Evolutionary conservation across 2,888 invertebrate species (phyloP).

Genomic region (Meteorus colon): DNA sequence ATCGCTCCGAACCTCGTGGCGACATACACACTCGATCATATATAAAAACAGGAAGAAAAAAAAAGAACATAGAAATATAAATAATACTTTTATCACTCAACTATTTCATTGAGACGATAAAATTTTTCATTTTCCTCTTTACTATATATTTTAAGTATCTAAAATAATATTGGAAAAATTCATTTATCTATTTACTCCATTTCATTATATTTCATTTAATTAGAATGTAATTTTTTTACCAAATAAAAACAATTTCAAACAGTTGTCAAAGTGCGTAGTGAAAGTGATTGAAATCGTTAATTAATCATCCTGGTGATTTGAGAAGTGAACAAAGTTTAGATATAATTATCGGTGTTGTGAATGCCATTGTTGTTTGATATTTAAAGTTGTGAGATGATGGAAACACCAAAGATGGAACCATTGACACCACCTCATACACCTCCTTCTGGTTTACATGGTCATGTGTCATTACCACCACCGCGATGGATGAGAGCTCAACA

Average conservation of each 20-base stretch:
- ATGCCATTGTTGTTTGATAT: background rate
- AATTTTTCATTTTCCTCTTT: no score
- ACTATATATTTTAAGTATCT: no score
- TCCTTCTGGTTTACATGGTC: constrained; percentile 54
- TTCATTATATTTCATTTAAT: background rate
- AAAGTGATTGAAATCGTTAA: constrained; percentile 10
- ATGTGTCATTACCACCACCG: constrained; percentile 48
- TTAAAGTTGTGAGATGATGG: constrained; percentile 56
- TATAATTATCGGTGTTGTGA: background rate
- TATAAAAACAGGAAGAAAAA: background rate
- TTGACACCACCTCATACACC: constrained; percentile 70
- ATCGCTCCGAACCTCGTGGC: constrained; percentile 59
- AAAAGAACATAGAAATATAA: background rate
- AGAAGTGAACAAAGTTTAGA: background rate
- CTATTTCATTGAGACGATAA: no score
- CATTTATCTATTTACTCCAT: no score
- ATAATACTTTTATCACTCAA: no score
- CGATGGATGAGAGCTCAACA: constrained; percentile 63
- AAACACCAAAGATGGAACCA: constrained; percentile 67
- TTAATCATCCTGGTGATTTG: background rate
- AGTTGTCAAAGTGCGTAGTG: background rate
- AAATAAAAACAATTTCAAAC: background rate
- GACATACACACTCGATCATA: constrained; percentile 36
- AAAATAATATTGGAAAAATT: no score
- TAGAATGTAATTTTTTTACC: background rate